Percentiles rank a stretch among this genome's conserved stretches.
phyloP scores from a whole-genome alignment of 2,797 vertebrate species.

The Odontamblyopus rebecca region DNA sequence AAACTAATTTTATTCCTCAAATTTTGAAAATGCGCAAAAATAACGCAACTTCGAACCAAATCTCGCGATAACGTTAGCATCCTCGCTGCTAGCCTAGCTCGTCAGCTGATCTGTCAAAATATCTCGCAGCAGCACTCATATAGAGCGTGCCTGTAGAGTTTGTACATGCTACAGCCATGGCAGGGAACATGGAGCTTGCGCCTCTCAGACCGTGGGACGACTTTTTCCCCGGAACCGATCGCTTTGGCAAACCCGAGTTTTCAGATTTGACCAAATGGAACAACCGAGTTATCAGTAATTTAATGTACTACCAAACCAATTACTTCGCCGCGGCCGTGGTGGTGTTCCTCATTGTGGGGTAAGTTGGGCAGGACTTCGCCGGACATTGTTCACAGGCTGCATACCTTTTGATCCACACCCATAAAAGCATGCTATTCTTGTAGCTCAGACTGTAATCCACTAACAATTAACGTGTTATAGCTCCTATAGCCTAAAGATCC shows the following conservation, averaged over 20 bases:
- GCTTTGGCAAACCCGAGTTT: conserved; percentile 87
- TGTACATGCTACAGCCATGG: conserved; percentile 71
- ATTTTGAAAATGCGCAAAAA: background rate
- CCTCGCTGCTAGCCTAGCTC: background rate
- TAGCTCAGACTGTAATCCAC: background rate
- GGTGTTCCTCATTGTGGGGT: conserved; percentile 91
- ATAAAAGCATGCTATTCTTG: conserved; percentile 32
- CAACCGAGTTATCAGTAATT: conserved; percentile 91
- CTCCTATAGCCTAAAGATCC: background rate
- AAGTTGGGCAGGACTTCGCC: conserved; percentile 50
- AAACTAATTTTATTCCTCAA: background rate
- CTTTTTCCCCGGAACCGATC: conserved; percentile 86
- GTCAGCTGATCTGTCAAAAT: conserved; percentile 70
- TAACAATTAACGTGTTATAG: background rate
- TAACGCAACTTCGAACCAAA: background rate
- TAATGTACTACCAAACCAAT: conserved; percentile 96
- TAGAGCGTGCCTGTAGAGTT: conserved; percentile 39
- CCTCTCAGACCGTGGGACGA: conserved; percentile 90
- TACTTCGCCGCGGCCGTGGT: conserved; percentile 83
- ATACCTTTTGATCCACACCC: conserved; percentile 47
- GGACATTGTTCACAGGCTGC: conserved; percentile 27
- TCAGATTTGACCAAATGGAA: conserved; percentile 92
- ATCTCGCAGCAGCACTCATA: conserved; percentile 39
- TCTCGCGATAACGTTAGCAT: conserved; percentile 39
- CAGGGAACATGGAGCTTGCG: conserved; percentile 83